These are phyloP conservation scores for Sigmodon hispidus DNA, from an alignment of 2,113 vertebrate genomes.

Conservation along the genomic window DNA sequence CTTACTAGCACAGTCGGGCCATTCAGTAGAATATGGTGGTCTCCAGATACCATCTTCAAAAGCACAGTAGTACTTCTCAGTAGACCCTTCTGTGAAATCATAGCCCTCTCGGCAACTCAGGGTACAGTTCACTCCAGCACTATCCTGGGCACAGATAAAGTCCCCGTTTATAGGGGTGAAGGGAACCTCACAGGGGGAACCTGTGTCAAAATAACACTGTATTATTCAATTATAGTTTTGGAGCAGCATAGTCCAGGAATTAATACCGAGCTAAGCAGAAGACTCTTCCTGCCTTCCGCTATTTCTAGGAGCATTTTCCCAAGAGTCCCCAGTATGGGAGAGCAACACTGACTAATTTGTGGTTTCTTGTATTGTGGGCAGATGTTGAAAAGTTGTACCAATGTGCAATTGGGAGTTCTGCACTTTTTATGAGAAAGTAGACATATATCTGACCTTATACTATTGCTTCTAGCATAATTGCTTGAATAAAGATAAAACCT, in stretches of 20 bases:
- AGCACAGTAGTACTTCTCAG: slow-evolving; percentile 93
- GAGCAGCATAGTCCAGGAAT: neutral
- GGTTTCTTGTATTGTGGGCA: neutral
- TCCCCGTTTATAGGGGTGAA: slow-evolving; percentile 93
- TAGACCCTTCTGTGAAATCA: slow-evolving; percentile 92
- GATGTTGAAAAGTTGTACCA: neutral
- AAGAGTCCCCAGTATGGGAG: neutral
- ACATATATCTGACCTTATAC: neutral
- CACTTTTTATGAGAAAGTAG: slow-evolving; percentile 21
- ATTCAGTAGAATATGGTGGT: slow-evolving; percentile 90
- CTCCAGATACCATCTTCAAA: slow-evolving; percentile 94
- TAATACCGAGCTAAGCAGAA: neutral
- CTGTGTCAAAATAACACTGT: slow-evolving; percentile 79
- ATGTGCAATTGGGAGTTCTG: neutral
- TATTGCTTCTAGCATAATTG: neutral
- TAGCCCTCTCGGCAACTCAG: slow-evolving; percentile 93
- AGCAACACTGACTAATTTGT: neutral
- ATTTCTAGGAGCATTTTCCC: neutral
- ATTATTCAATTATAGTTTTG: neutral
- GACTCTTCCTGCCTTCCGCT: neutral
- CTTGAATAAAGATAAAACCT: slow-evolving; percentile 38
- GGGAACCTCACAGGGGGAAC: slow-evolving; percentile 93
- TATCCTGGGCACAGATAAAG: slow-evolving; percentile 90
- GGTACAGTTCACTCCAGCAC: slow-evolving; percentile 92
- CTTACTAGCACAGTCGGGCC: slow-evolving; percentile 96